These are phyloP conservation scores for Dryobates pubescens DNA, from an alignment of 2,797 vertebrate genomes.

Conservation along the genomic window DNA sequence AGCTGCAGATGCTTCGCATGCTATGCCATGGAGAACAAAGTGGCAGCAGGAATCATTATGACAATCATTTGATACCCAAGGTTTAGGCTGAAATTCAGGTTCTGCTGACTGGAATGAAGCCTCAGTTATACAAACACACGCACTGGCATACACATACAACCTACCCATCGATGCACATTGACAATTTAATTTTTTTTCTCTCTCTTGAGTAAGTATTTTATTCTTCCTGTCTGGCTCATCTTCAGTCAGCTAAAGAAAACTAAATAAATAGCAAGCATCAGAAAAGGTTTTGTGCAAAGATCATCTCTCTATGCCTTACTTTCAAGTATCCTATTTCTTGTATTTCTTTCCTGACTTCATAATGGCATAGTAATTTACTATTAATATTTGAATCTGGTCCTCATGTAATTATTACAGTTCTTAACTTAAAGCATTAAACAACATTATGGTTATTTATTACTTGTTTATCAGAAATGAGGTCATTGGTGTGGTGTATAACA, in stretches of 20 bases:
- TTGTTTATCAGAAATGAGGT: not conserved
- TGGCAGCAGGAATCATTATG: constrained; percentile 39
- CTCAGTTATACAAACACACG: not conserved
- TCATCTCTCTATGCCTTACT: not conserved
- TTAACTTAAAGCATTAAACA: not conserved
- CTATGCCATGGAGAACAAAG: constrained; percentile 47
- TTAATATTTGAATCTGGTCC: not conserved
- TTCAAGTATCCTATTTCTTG: not conserved
- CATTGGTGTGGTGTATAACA: not conserved
- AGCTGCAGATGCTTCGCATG: not conserved
- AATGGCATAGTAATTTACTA: not conserved
- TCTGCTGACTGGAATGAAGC: constrained; percentile 30
- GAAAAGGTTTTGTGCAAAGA: not conserved
- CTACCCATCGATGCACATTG: accelerated
- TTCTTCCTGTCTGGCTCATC: not conserved
- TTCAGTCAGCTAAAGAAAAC: not conserved
- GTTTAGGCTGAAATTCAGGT: constrained; percentile 39
- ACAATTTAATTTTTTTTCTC: not conserved
- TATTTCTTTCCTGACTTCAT: constrained; percentile 58
- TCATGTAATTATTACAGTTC: not conserved
- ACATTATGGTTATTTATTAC: not conserved
- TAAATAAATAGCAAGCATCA: not conserved
- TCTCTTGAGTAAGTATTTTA: not conserved
- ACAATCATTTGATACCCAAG: constrained; percentile 56
- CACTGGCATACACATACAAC: not conserved